Evolutionary conservation across 2,797 vertebrate genomes (phyloP).

Genomic region (Enteromius trimaculatus): DNA sequence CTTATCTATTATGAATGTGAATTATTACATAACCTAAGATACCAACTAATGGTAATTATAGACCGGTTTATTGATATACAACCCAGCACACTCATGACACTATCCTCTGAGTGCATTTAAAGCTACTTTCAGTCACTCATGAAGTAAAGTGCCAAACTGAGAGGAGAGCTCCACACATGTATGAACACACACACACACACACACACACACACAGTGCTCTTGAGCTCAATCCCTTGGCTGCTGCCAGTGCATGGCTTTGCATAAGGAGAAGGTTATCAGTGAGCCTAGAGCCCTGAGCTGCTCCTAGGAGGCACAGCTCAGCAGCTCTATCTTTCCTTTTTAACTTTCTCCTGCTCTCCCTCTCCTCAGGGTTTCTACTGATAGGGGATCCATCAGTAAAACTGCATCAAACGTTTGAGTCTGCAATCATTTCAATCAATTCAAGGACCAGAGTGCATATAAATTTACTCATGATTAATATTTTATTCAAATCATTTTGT

Average conservation of each 20-base stretch:
- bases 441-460: constrained; percentile 35
- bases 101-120: constrained; percentile 29
- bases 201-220: constrained; percentile 17
- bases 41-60: background rate
- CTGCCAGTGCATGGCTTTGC: constrained; percentile 49
- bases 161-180: constrained; percentile 16
- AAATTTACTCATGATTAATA: constrained; percentile 40
- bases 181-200: constrained; percentile 20
- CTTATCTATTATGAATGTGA: background rate
- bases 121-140: constrained; percentile 20
- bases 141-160: background rate
- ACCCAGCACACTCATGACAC: background rate
- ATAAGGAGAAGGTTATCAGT: constrained; percentile 55
- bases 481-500: constrained; percentile 33
- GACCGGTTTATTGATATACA: background rate
- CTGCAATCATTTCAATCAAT: constrained; percentile 48
- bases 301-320: constrained; percentile 22
- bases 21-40: background rate
- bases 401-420: constrained; percentile 37
- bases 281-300: constrained; percentile 15
- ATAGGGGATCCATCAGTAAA: constrained; percentile 46
- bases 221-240: constrained; percentile 38
- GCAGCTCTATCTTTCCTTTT: constrained; percentile 24
- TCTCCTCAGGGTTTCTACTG: background rate
- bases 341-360: constrained; percentile 5